Percentiles rank a stretch among this genome's conserved stretches.
These are phyloP conservation scores for Actinernus sp. DNA, from an alignment of 92 coral and sea anemone species.

Conservation along the genomic window DNA sequence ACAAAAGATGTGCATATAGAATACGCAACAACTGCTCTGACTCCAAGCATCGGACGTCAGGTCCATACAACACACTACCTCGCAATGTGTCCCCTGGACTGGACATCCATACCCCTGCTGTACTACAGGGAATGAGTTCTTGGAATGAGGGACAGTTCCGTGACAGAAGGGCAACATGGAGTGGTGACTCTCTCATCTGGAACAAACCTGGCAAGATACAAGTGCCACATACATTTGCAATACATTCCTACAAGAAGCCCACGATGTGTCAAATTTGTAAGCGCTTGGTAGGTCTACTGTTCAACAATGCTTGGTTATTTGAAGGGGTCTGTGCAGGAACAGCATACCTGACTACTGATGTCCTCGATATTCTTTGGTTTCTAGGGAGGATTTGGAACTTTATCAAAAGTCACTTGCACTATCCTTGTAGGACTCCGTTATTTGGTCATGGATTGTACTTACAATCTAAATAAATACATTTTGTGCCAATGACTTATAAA, in stretches of 20 bases:
- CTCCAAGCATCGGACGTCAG: slow-evolving; percentile 65
- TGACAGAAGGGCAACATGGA: slow-evolving; percentile 84
- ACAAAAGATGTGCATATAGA: slow-evolving; percentile 96
- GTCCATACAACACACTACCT: slow-evolving; percentile 49
- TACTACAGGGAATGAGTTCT: slow-evolving; percentile 56
- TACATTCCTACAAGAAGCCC: slow-evolving; percentile 93
- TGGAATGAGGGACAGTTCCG: slow-evolving; percentile 38
- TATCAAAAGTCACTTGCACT: too few relatives aligned
- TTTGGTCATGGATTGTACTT: too few relatives aligned
- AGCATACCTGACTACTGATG: too few relatives aligned
- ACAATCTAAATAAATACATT: too few relatives aligned
- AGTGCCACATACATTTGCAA: slow-evolving; percentile 95
- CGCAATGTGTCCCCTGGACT: slow-evolving; percentile 55
- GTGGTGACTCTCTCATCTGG: slow-evolving; percentile 87
- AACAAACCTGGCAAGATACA: slow-evolving; percentile 90
- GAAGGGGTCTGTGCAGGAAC: too few relatives aligned
- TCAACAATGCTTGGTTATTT: background rate
- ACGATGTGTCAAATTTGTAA: slow-evolving; percentile 97
- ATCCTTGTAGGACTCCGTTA: too few relatives aligned
- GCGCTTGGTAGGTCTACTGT: slow-evolving; percentile 69
- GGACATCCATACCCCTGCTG: slow-evolving; percentile 27
- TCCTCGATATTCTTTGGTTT: too few relatives aligned
- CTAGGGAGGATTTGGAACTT: too few relatives aligned
- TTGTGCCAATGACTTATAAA: too few relatives aligned
- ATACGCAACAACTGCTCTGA: slow-evolving; percentile 97